phyloP scores from a whole-genome alignment of 2,888 invertebrate genomes.

The Reticulitermes lucifugus region DNA sequence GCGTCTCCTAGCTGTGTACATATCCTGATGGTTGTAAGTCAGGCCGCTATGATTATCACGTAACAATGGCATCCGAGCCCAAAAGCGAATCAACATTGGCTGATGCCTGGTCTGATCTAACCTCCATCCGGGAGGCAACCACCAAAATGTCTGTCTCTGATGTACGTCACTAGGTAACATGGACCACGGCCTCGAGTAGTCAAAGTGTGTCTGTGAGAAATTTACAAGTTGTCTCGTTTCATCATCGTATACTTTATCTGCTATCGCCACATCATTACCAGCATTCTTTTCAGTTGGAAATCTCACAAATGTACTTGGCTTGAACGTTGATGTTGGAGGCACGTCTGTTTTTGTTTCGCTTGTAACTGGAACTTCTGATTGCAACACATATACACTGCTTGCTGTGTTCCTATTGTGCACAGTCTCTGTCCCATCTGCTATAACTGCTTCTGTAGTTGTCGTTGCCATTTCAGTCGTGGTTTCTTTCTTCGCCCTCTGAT shows the following conservation, averaged over 20 bases:
- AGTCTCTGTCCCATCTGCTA: background rate
- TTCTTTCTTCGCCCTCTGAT: background rate
- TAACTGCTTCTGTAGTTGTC: background rate
- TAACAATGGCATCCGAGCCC: constrained; percentile 37
- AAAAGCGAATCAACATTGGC: constrained; percentile 41
- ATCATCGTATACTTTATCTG: background rate
- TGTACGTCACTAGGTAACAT: background rate
- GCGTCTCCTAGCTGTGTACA: background rate
- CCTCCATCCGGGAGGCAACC: constrained; percentile 46
- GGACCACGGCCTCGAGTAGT: background rate
- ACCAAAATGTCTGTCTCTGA: constrained; percentile 39
- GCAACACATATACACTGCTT: too few relatives aligned
- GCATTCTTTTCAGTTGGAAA: background rate
- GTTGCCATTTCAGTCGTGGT: background rate
- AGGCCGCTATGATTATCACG: background rate
- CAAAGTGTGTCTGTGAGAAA: background rate
- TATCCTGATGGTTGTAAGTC: background rate
- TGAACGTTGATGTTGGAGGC: background rate
- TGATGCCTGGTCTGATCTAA: constrained; percentile 42
- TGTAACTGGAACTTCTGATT: background rate
- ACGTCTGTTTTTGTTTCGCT: background rate
- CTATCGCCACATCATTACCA: background rate
- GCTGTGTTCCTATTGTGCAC: background rate
- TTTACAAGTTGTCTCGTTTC: background rate
- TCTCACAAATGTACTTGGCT: background rate